Evolutionary conservation across 2,888 invertebrate species (phyloP).

Genomic region (Endotricha flammealis): DNA sequence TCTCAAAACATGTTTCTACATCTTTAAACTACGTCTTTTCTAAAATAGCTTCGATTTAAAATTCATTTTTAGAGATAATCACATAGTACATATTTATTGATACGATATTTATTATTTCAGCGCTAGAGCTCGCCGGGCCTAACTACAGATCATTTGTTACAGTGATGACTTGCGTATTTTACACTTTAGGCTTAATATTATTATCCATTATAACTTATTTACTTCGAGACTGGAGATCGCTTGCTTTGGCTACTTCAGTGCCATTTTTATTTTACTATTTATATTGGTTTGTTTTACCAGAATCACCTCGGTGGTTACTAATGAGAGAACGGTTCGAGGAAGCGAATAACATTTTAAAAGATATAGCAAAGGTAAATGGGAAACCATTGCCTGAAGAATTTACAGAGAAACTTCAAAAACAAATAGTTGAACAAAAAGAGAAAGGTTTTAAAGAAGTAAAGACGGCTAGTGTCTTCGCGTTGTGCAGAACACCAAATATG

Average conservation of each 20-base stretch:
- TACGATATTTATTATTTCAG: constrained; percentile 63
- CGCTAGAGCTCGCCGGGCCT: constrained; percentile 93
- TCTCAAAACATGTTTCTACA: no score
- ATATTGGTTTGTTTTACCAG: constrained; percentile 92
- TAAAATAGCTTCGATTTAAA: no score
- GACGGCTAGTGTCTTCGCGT: constrained; percentile 76
- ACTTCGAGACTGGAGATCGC: constrained; percentile 88
- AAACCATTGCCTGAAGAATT: constrained; percentile 86
- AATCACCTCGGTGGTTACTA: constrained; percentile 94
- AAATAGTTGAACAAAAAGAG: constrained; percentile 82
- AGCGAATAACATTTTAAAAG: constrained; percentile 87
- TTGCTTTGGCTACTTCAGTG: constrained; percentile 88
- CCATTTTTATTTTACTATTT: constrained; percentile 91
- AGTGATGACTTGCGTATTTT: constrained; percentile 94
- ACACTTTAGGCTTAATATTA: constrained; percentile 90
- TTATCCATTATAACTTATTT: constrained; percentile 91
- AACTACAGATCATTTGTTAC: constrained; percentile 95
- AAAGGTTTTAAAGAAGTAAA: constrained; percentile 61
- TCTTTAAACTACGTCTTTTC: no score
- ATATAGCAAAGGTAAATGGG: constrained; percentile 87
- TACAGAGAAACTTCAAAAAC: constrained; percentile 83
- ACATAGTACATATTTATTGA: background rate
- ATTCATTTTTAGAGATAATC: no score
- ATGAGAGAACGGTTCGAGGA: constrained; percentile 89
- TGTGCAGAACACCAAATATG: constrained; percentile 92